Base-by-base conservation (phyloP, 1,140 invertebrate species). In the Neodiprion pinetum region DNA sequence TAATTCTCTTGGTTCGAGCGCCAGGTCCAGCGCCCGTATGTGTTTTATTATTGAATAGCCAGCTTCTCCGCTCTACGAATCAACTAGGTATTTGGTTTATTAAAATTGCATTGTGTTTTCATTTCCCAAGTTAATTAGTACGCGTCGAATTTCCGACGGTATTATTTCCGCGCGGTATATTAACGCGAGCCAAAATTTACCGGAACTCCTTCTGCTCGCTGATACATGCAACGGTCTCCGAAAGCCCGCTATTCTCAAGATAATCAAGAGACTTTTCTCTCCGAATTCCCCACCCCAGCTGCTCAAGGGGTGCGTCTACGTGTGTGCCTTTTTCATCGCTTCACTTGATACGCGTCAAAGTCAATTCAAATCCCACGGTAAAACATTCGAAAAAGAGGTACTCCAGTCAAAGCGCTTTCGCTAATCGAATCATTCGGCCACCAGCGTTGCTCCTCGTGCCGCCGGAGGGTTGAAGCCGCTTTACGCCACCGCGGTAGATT, bases 81-180 rank as follows among this genome's bases (percentile, higher is more conserved):
- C 86, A 87, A 84, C 82, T 81, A 82, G 81, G 83, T 85, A 88
- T 88, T 88, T 88, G 85, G 86, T 87, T 88, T 86, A 88, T 88
- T 88, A 87, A 87, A 87, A 88, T 88, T 88, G 87, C 86, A 88
- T 87, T 88, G 85, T 85, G 86, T 88, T 88, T 87, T 88, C 85
- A 87, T 88, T 88, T 87, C 80, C 79, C 81, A 74, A 81, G 80
- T 87, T 87, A 86, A 88, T 88, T 87, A 83, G 80, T 81, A 77
- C 84, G 78, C 82, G 81, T 61, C 53, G 53, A 61, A 61, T 61
- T 61, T 61, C 53, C 53, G n/a, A 14, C 53, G 28, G 53, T 61
- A 61, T 61, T 61, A 61, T 61, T 61, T 61, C 53, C 53, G 53
- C 53, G 4, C n/a, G 5, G 28, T 40, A 21, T 21, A 40, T 40